These are phyloP conservation scores for chimpanzee (Pan troglodytes) DNA, from an alignment of 2,113 vertebrate species.

Conservation along the genomic window DNA sequence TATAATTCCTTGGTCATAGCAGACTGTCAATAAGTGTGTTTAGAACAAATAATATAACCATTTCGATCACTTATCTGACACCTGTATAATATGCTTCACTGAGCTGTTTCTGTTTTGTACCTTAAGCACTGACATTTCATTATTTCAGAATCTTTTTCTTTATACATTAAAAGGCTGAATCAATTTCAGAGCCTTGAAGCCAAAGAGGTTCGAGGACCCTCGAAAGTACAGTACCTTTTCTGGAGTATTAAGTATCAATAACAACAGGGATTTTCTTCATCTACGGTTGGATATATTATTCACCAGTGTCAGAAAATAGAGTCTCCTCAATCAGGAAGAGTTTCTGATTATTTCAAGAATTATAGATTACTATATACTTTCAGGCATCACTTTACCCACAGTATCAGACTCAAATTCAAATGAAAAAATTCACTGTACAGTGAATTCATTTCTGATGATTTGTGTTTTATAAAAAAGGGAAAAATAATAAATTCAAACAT, in stretches of 20 bases:
- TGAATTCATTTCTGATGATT: not conserved
- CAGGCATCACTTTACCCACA: not conserved
- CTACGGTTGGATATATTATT: not conserved
- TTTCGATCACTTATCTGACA: not conserved
- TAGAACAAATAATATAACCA: not conserved
- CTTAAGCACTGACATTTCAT: slow-evolving; percentile 19
- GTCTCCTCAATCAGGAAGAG: not conserved
- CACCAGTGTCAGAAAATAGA: not conserved
- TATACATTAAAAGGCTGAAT: not conserved
- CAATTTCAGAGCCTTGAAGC: slow-evolving; percentile 3
- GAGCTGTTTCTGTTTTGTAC: not conserved
- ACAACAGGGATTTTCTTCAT: not conserved
- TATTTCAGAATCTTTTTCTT: slow-evolving; percentile 47
- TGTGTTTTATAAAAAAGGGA: not conserved
- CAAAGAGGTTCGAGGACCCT: not conserved
- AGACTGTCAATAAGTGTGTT: not conserved
- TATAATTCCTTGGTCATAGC: not conserved
- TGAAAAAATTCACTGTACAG: not conserved
- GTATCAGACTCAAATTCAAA: not conserved
- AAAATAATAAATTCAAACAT: not conserved
- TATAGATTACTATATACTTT: not conserved
- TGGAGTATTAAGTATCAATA: not conserved
- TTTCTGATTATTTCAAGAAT: not conserved
- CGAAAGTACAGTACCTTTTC: not conserved
- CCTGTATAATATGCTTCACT: not conserved